phyloP scores from a whole-genome alignment of 2,113 vertebrate species.

The Rhea pennata region DNA sequence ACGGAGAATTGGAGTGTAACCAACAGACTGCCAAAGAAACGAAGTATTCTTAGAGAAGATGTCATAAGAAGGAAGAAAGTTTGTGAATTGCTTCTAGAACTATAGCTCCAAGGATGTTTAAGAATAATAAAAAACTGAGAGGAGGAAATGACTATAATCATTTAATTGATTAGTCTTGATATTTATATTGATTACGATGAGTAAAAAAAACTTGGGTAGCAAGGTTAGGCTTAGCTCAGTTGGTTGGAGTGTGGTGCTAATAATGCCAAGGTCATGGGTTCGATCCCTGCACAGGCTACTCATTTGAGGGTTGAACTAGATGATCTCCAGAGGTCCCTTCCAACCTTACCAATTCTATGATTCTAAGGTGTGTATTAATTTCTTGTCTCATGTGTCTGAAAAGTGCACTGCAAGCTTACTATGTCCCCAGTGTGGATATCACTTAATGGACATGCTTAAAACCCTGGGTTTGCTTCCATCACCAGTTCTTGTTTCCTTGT shows the following conservation, averaged over 20 bases:
- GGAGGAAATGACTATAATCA: no score
- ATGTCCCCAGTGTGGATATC: neutral
- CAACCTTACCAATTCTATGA: no score
- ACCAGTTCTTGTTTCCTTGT: neutral
- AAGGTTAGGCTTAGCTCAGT: neutral
- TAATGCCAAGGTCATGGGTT: no score
- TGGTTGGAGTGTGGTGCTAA: no score
- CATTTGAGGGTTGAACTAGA: no score
- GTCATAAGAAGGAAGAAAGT: neutral
- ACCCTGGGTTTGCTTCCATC: neutral
- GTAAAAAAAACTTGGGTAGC: neutral
- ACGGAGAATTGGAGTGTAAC: neutral
- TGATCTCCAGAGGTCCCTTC: no score
- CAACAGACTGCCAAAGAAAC: neutral
- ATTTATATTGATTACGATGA: neutral
- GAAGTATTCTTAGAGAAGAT: neutral
- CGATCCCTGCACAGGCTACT: no score
- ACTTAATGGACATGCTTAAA: neutral
- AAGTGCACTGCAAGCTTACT: neutral
- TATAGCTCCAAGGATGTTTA: neutral
- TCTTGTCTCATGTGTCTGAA: neutral
- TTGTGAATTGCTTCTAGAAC: neutral
- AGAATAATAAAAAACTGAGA: neutral
- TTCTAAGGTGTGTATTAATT: neutral
- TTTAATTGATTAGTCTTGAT: no score